These are phyloP conservation scores for Daktulosphaira vitifoliae DNA, from an alignment of 1,140 invertebrate genomes.

Conservation along the genomic window DNA sequence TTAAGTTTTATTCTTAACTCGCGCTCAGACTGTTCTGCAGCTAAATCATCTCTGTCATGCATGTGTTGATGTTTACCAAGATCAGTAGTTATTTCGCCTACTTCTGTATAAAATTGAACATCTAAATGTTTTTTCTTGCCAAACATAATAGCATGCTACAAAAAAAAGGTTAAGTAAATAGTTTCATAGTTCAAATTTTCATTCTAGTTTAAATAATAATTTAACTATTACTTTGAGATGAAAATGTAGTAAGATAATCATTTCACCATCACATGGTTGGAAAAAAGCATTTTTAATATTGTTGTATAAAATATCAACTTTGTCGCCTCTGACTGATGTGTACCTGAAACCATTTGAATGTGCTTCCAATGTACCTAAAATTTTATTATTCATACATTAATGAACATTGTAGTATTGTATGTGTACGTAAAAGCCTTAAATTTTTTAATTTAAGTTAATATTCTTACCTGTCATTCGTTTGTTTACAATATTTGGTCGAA, in stretches of 20 bases:
- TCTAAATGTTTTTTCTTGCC: constrained; percentile 99
- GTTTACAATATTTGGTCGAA: constrained; percentile 95
- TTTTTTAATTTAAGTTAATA: neutral
- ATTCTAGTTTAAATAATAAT: neutral
- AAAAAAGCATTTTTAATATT: constrained; percentile 99
- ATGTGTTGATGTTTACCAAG: constrained; percentile 98
- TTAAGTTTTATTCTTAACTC: constrained; percentile 94
- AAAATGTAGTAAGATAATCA: constrained; percentile 99
- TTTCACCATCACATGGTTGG: constrained; percentile 98
- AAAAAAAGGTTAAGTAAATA: constrained; percentile 37
- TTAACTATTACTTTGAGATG: constrained; percentile 70
- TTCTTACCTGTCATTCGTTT: constrained; percentile 81
- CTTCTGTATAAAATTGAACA: constrained; percentile 99
- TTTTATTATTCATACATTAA: neutral
- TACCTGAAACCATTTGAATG: constrained; percentile 97
- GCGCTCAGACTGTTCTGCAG: constrained; percentile 95
- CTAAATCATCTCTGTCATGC: constrained; percentile 97
- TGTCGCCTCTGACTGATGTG: constrained; percentile 94
- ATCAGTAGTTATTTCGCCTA: constrained; percentile 99
- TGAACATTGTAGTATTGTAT: no score
- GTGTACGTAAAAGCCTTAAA: no score
- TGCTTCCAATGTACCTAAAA: constrained; percentile 69
- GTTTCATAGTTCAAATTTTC: no score
- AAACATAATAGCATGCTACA: constrained; percentile 92
- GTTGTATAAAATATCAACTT: constrained; percentile 98